These are phyloP conservation scores for Ennomos erosarius DNA, from an alignment of 2,888 invertebrate species.

Conservation along the genomic window DNA sequence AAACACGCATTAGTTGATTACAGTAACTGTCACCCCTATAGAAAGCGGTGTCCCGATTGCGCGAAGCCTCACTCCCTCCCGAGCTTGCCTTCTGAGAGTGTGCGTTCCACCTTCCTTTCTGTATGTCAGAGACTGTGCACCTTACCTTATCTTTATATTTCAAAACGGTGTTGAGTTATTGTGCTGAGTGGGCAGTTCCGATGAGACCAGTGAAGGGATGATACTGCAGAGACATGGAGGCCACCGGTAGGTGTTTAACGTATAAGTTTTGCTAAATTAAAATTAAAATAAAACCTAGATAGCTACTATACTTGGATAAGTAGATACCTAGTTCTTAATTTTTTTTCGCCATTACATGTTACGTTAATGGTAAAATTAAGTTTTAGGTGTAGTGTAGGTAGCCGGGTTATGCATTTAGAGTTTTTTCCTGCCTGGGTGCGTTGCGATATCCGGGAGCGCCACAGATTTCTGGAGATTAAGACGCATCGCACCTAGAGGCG, in stretches of 20 bases:
- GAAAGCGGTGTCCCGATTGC: slow-evolving; percentile 63
- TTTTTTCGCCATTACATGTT: too few relatives aligned
- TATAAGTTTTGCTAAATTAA: not conserved
- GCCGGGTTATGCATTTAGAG: too few relatives aligned
- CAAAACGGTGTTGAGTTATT: slow-evolving; percentile 42
- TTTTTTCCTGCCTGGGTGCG: too few relatives aligned
- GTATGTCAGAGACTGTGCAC: slow-evolving; percentile 40
- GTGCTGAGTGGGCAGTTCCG: not conserved
- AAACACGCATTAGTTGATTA: not conserved
- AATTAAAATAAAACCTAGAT: too few relatives aligned
- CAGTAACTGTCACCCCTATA: slow-evolving; percentile 63
- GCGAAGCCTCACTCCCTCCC: slow-evolving; percentile 72
- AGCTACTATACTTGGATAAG: too few relatives aligned
- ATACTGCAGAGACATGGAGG: slow-evolving; percentile 15
- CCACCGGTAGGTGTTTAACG: slow-evolving; percentile 19
- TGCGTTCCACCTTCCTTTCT: slow-evolving; percentile 26
- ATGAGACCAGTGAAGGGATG: slow-evolving; percentile 9
- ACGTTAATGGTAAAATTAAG: too few relatives aligned
- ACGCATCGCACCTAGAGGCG: too few relatives aligned
- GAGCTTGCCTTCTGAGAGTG: slow-evolving; percentile 59
- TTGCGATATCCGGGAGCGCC: too few relatives aligned
- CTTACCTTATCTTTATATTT: slow-evolving; percentile 32
- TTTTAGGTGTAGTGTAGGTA: too few relatives aligned
- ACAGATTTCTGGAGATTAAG: too few relatives aligned
- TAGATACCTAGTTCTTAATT: too few relatives aligned